phyloP scores from a whole-genome alignment of 2,797 vertebrate genomes.

The Amniataba percoides region DNA sequence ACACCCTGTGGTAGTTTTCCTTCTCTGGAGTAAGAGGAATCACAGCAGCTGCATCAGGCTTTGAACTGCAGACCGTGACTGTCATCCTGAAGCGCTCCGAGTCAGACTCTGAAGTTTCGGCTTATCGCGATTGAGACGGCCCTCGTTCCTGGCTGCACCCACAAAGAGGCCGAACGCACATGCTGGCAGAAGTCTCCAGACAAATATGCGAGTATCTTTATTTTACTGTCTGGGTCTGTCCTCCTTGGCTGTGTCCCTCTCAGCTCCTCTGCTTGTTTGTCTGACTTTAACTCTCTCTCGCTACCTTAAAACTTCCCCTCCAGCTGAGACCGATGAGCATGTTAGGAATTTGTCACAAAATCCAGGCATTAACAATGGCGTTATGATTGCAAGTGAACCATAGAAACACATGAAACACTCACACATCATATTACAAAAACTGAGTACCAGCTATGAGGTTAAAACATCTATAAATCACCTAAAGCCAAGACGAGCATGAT shows the following conservation, averaged over 20 bases:
- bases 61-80: slow-evolving; percentile 18
- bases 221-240: slow-evolving; percentile 44
- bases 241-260: not conserved
- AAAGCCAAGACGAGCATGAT: not conserved
- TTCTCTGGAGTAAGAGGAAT: not conserved
- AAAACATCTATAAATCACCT: slow-evolving; percentile 25
- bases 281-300: slow-evolving; percentile 5
- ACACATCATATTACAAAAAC: not conserved
- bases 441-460: not conserved
- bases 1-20: not conserved
- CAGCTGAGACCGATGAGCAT: not conserved
- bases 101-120: slow-evolving; percentile 3
- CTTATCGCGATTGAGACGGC: slow-evolving; percentile 25
- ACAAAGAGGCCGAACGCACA: slow-evolving; percentile 54
- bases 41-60: slow-evolving; percentile 8
- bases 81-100: slow-evolving; percentile 2
- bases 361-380: not conserved
- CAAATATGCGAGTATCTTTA: slow-evolving; percentile 67
- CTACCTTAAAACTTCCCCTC: not conserved
- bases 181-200: slow-evolving; percentile 55
- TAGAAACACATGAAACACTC: not conserved
- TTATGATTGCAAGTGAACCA: slow-evolving; percentile 10
- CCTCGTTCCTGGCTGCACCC: slow-evolving; percentile 45
- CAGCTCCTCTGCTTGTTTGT: slow-evolving; percentile 21
- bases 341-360: slow-evolving; percentile 14